Percentiles rank a stretch among this genome's conserved stretches.
phyloP scores from a whole-genome alignment of 2,113 vertebrate genomes.

The Silurus glanis region DNA sequence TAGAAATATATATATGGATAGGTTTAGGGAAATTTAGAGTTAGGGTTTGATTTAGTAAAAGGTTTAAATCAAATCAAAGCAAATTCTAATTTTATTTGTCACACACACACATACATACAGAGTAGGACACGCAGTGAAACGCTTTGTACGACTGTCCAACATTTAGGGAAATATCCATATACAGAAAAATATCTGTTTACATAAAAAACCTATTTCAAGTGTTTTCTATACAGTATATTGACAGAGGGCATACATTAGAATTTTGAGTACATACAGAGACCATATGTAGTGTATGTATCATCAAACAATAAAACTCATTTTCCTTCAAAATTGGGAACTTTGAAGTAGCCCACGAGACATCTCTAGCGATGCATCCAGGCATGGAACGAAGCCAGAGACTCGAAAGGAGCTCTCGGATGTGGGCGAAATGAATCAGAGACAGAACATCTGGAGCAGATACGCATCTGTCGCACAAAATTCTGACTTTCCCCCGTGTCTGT shows the following conservation, averaged over 20 bases:
- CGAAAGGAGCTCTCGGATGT: not conserved
- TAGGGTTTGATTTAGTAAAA: no score
- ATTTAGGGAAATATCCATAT: no score
- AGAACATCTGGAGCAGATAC: conserved; percentile 23
- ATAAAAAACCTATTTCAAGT: not conserved
- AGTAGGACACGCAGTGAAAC: no score
- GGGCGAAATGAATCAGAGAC: not conserved
- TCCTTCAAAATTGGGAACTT: not conserved
- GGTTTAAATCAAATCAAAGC: no score
- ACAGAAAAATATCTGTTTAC: not conserved
- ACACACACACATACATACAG: no score
- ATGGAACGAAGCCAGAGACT: not conserved
- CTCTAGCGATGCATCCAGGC: not conserved
- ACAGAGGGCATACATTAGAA: not conserved
- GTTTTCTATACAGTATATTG: not conserved
- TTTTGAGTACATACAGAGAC: not conserved
- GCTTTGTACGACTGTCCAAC: no score
- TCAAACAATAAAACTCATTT: not conserved
- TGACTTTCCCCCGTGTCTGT: not conserved
- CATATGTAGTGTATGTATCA: not conserved
- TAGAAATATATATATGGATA: no score
- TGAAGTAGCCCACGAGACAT: not conserved
- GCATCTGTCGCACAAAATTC: not conserved
- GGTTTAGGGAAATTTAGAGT: no score
- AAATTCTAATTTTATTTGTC: no score